phyloP scores from a whole-genome alignment of 2,113 vertebrate genomes.

The Nothobranchius furzeri region DNA sequence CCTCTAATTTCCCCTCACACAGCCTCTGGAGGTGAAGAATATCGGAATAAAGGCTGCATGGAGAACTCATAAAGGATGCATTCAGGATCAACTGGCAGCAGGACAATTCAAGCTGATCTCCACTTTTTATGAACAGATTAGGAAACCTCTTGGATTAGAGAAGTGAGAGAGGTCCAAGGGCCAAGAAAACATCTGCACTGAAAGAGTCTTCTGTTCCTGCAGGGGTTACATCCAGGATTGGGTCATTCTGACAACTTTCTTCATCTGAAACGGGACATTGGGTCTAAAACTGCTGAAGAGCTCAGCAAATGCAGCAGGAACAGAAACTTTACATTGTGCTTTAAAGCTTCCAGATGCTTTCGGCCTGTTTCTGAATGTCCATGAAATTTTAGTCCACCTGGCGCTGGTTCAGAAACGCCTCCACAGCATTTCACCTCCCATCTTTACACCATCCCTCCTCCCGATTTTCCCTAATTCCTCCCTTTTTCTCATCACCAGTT shows the following conservation, averaged over 20 bases:
- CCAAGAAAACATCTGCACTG: conserved; percentile 48
- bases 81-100: conserved; percentile 29
- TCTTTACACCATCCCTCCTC: neutral
- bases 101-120: conserved; percentile 24
- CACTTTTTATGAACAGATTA: conserved; percentile 47
- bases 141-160: conserved; percentile 43
- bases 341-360: neutral
- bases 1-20: conserved; percentile 43
- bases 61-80: conserved; percentile 24
- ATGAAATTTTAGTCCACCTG: conserved; percentile 1
- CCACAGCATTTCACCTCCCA: conserved; percentile 1
- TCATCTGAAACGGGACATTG: no score
- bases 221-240: neutral
- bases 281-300: neutral
- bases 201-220: conserved; percentile 25
- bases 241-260: neutral
- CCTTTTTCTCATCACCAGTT: conserved; percentile 53
- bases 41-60: neutral
- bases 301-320: no score
- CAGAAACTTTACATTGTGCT: no score
- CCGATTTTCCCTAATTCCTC: conserved; percentile 19
- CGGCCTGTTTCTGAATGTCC: no score
- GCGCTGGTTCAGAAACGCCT: neutral
- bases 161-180: conserved; percentile 29
- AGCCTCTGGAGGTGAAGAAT: conserved; percentile 10